Evolutionary conservation across 2,888 invertebrate species (phyloP).

Genomic region (Pteria penguin): DNA sequence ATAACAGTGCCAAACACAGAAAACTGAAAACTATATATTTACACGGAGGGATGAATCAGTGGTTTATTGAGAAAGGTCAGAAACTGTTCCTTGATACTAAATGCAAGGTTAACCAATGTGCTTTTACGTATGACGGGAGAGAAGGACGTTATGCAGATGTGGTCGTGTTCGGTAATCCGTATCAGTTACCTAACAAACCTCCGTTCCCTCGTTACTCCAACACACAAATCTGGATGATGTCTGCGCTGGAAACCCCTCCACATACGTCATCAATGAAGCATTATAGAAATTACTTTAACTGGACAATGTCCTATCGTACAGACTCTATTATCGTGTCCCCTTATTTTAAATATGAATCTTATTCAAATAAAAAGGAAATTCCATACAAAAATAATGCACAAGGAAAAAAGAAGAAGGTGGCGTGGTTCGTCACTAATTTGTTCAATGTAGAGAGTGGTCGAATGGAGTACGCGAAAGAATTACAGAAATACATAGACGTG

Average conservation of each 20-base stretch:
- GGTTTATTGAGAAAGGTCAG: conserved; percentile 22
- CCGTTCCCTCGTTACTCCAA: conserved; percentile 21
- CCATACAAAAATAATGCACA: conserved; percentile 6
- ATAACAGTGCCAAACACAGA: not conserved
- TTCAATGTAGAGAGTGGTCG: conserved; percentile 24
- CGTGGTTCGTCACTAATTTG: conserved; percentile 42
- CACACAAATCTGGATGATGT: conserved; percentile 38
- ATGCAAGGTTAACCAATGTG: conserved; percentile 33
- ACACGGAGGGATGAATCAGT: conserved; percentile 13
- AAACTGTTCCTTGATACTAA: conserved; percentile 4
- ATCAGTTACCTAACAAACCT: conserved; percentile 16
- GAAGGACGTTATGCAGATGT: conserved; percentile 23
- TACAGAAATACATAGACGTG: conserved; percentile 28
- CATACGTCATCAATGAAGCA: conserved; percentile 16
- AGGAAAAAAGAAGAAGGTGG: conserved; percentile 38
- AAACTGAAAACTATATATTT: conserved; percentile 24
- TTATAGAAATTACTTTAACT: conserved; percentile 34
- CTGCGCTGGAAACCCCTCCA: conserved; percentile 24
- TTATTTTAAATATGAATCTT: conserved; percentile 36
- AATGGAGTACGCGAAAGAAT: conserved; percentile 30
- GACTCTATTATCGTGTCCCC: conserved; percentile 38
- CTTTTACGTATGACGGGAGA: conserved; percentile 24
- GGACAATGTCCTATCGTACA: conserved; percentile 43
- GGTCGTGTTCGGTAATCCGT: conserved; percentile 37
- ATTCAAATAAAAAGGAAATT: not conserved